Evolutionary conservation across 2,113 vertebrate species (phyloP).

Genomic region (Theristicus caerulescens): DNA sequence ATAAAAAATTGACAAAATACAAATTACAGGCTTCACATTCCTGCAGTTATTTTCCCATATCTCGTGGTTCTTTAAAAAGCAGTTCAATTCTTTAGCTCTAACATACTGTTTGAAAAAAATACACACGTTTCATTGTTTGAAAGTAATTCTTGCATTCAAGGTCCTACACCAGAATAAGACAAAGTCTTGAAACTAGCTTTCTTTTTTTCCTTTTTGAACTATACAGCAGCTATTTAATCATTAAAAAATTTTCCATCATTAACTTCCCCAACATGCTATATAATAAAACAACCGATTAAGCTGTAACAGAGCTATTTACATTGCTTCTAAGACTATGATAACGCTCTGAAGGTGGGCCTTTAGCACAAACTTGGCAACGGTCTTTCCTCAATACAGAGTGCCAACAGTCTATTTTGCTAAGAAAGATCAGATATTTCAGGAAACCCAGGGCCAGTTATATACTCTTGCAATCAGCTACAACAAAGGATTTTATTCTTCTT

Average conservation of each 20-base stretch:
- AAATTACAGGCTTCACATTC: neutral
- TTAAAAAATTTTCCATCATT: neutral
- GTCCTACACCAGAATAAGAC: neutral
- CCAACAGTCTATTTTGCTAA: neutral
- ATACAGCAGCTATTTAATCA: neutral
- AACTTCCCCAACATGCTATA: neutral
- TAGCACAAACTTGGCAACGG: neutral
- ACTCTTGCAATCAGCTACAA: neutral
- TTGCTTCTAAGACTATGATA: neutral
- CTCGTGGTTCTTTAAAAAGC: neutral
- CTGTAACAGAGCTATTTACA: neutral
- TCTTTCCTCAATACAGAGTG: neutral
- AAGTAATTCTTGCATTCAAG: neutral
- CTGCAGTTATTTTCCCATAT: neutral
- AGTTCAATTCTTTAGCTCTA: neutral
- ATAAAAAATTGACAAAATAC: neutral
- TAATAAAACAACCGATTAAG: neutral
- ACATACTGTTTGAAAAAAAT: neutral
- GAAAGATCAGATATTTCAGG: neutral
- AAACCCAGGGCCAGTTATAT: neutral
- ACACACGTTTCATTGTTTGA: neutral
- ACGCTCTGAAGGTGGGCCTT: neutral
- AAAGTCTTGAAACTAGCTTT: neutral
- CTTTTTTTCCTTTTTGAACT: neutral
- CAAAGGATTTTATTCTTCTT: conserved; percentile 14